Evolutionary conservation across 2,113 vertebrate genomes (phyloP).

Genomic region (Tenrec ecaudatus): DNA sequence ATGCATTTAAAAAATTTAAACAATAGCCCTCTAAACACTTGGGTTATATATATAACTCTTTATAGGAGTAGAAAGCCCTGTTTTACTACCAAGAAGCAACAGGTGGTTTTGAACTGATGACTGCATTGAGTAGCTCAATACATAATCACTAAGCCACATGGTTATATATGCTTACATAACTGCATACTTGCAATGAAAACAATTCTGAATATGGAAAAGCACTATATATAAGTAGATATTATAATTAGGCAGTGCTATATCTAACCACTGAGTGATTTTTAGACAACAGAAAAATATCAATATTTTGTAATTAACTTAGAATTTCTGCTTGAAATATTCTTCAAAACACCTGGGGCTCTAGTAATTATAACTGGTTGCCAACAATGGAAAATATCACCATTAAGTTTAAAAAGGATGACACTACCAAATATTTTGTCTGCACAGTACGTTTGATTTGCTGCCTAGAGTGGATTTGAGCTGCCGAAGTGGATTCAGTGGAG

Average conservation of each 20-base stretch:
- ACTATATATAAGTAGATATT: neutral
- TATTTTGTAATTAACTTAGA: neutral
- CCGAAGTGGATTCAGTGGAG: neutral
- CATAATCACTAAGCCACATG: neutral
- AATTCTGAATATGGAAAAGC: neutral
- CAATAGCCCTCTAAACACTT: neutral
- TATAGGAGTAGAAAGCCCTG: too few species aligned
- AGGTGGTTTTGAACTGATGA: too few species aligned
- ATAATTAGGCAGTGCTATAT: neutral
- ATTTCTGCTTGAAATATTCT: neutral
- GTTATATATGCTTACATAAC: neutral
- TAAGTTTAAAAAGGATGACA: neutral
- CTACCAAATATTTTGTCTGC: neutral
- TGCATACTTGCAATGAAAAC: neutral
- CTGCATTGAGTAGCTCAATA: too few species aligned
- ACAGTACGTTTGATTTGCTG: neutral
- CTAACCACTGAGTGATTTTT: neutral
- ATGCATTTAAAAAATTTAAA: neutral
- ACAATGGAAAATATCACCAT: neutral
- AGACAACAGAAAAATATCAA: neutral
- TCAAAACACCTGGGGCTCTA: neutral
- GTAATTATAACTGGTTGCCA: neutral
- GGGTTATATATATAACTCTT: neutral
- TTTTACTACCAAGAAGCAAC: too few species aligned
- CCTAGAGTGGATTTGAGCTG: neutral